Percentiles rank a stretch among this genome's conserved stretches.
Conservation (phyloP, 2,113 vertebrate genomes). For the Melanerpes aurifrons region DNA sequence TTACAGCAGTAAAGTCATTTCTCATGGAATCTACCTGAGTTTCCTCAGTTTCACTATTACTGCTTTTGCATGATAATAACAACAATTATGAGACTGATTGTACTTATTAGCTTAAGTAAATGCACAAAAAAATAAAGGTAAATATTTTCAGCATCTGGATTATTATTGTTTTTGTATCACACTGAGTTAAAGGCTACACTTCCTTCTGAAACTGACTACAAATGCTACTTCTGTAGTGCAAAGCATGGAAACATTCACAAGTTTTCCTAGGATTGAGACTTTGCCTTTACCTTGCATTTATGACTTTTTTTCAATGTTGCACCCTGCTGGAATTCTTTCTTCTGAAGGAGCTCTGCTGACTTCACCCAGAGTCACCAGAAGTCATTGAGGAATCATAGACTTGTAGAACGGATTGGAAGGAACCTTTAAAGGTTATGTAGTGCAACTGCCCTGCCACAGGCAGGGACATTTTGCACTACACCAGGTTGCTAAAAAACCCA, state of each 20-base stretch:
- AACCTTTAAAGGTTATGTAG: not conserved
- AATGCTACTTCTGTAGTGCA: not conserved
- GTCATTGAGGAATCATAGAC: not conserved
- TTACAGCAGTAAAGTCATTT: not conserved
- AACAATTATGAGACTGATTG: not conserved
- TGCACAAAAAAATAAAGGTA: not conserved
- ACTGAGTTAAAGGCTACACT: not conserved
- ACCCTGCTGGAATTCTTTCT: not conserved
- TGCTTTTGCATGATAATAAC: not conserved
- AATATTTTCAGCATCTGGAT: not conserved
- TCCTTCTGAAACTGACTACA: not conserved
- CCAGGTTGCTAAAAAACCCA: not conserved
- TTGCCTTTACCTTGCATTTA: not conserved
- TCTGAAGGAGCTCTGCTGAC: not conserved
- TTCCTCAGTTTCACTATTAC: not conserved
- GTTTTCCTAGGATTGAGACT: not conserved
- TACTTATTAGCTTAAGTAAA: not conserved
- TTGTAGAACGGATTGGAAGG: not conserved
- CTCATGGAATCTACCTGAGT: not conserved
- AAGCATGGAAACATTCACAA: not conserved
- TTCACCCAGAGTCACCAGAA: not conserved
- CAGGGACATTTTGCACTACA: not conserved
- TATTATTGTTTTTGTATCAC: not conserved
- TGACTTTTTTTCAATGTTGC: not conserved
- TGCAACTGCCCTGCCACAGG: rapidly evolving